phyloP scores from a whole-genome alignment of 1,140 invertebrate genomes.

The Octopus bimaculoides region DNA sequence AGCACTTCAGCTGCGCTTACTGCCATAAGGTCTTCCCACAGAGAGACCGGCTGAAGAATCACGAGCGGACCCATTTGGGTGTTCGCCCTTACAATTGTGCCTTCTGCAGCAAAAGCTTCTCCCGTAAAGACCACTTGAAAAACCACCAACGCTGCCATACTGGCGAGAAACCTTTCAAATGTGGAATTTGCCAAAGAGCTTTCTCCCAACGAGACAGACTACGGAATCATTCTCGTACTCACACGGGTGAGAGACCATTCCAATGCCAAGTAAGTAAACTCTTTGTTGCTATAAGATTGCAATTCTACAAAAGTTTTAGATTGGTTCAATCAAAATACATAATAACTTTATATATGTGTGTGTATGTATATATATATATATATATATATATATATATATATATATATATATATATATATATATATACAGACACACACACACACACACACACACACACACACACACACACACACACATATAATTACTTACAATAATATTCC shows the following conservation, averaged over 20 bases:
- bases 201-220: constrained; percentile 16
- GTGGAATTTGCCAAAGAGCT: constrained; percentile 15
- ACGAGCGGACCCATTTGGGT: constrained; percentile 66
- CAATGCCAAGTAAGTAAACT: constrained; percentile 64
- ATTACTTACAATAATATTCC: too few species aligned
- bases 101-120: constrained; percentile 20
- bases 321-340: too few species aligned
- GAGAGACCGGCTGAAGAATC: constrained; percentile 67
- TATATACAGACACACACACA: background rate
- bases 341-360: too few species aligned
- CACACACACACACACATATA: background rate
- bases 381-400: too few species aligned
- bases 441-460: background rate
- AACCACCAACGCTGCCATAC: constrained; percentile 18
- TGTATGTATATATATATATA: too few species aligned
- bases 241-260: constrained; percentile 22
- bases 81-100: constrained; percentile 65
- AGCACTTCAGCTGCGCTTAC: constrained; percentile 83
- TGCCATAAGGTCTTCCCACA: constrained; percentile 73
- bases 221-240: constrained; percentile 18
- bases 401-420: too few species aligned
- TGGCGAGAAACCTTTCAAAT: constrained; percentile 15
- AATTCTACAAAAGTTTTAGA: too few species aligned
- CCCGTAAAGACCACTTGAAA: constrained; percentile 15
- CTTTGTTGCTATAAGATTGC: background rate